phyloP scores from a whole-genome alignment of 2,888 invertebrate species.

The Tipula lateralis region DNA sequence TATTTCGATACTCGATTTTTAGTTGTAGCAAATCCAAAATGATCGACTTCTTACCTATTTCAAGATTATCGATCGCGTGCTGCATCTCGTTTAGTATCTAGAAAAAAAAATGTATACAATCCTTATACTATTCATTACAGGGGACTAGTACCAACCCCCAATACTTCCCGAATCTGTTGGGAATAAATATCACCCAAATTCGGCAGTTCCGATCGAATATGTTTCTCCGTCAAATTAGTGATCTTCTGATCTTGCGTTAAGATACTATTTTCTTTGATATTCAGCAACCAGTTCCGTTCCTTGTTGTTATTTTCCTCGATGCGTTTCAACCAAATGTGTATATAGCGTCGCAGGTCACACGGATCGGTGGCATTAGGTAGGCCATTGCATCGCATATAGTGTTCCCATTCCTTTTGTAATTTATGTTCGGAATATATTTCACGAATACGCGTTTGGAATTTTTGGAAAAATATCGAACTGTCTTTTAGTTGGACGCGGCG shows the following conservation, averaged over 20 bases:
- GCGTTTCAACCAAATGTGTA: conserved; percentile 47
- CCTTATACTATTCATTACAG: background rate
- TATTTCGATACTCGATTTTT: conserved; percentile 45
- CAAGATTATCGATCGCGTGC: conserved; percentile 40
- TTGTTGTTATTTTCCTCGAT: conserved; percentile 39
- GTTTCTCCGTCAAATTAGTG: conserved; percentile 42
- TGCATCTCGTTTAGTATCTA: conserved; percentile 47
- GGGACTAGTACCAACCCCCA: conserved; percentile 42
- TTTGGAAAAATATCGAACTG: conserved; percentile 45
- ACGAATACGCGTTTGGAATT: conserved; percentile 41
- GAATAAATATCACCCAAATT: conserved; percentile 47
- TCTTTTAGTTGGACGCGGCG: conserved; percentile 45
- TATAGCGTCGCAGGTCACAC: conserved; percentile 47
- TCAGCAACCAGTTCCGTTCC: conserved; percentile 47
- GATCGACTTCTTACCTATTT: conserved; percentile 38
- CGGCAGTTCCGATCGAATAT: conserved; percentile 43
- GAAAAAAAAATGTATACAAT: background rate
- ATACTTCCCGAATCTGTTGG: conserved; percentile 43
- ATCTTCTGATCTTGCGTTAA: conserved; percentile 46
- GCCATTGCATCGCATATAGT: conserved; percentile 49
- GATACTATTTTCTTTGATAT: conserved; percentile 46
- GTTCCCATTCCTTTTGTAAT: conserved; percentile 45
- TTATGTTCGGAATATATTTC: conserved; percentile 42
- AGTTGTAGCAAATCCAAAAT: conserved; percentile 42
- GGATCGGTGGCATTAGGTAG: conserved; percentile 47